phyloP scores from a whole-genome alignment of 2,113 vertebrate genomes.

The Pithys albifrons region DNA sequence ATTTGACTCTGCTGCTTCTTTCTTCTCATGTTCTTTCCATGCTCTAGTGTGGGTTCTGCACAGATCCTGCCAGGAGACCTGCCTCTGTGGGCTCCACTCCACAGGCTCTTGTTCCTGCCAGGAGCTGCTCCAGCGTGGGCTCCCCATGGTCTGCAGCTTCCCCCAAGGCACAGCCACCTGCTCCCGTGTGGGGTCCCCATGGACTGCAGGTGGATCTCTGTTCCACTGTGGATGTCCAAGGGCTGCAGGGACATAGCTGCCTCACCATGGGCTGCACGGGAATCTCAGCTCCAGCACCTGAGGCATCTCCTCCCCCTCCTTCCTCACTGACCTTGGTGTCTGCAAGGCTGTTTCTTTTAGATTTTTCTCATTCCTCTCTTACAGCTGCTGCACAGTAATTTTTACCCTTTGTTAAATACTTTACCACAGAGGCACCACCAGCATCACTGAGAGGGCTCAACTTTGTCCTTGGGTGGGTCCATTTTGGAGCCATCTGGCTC shows the following conservation, averaged over 20 bases:
- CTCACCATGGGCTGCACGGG: neutral
- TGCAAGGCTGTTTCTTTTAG: neutral
- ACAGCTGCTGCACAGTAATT: neutral
- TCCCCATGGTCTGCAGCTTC: neutral
- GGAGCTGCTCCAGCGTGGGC: neutral
- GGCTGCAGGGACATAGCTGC: neutral
- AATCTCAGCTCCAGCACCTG: neutral
- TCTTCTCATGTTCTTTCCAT: neutral
- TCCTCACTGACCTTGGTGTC: neutral
- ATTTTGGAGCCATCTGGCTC: neutral
- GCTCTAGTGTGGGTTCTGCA: neutral
- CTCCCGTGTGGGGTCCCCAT: rapidly evolving
- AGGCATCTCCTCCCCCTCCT: neutral
- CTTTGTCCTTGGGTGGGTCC: neutral
- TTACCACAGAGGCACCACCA: neutral
- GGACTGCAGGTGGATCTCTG: neutral
- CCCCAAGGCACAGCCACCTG: neutral
- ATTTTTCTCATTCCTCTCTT: neutral
- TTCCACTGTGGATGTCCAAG: neutral
- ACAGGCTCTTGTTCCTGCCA: neutral
- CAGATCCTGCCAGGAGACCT: neutral
- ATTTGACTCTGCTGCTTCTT: neutral
- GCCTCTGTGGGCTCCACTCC: neutral
- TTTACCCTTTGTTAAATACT: neutral
- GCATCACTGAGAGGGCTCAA: neutral